Evolutionary conservation across 1,140 invertebrate species (phyloP), one percentile per base, ranked within the genome.

Genomic region (Amphibalanus amphitrite): DNA sequence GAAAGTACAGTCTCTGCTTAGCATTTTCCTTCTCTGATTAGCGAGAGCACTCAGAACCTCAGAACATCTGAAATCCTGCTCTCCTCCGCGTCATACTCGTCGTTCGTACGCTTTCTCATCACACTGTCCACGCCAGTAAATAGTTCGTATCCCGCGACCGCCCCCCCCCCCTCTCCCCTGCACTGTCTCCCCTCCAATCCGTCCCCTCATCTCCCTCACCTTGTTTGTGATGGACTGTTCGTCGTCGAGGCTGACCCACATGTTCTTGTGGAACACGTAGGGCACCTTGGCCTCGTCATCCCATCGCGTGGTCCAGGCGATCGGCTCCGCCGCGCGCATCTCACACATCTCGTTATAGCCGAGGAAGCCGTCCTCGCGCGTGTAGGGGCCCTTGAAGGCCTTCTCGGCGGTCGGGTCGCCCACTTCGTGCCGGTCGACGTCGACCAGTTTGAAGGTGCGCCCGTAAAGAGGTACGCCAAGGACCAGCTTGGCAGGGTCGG

Each of bases 401-500:
- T 75, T 73, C 10, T 71, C 47, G 20, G 70, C 72, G 23, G 79
- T 76, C 28, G 79, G 74, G n/a, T 79, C 78, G n/a, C 78, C 78
- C 17, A 82, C 73, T 1, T 76, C 78, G 40, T 78, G 76, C 10
- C 73, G 72, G 13, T 72, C 70, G 13, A 77, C 69, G 73, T 81
- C 75, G 8, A 69, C 76, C 13, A 89, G 77, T 13, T 88, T 79
- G 78, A 92, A 95, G 8, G 88, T 88, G 40, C 90, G 83, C 0
- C 92, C 93, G 75, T 94, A 94, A 74, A 91, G 86, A 0, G 91
- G 88, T 17, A 95, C 76, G 8, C 93, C 93, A 10, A 77, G 73
- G 30, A 74, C 29, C 80, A 81, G 72, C 79, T 79, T 80, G 68
- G 76, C 70, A 79, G 79, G 10, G 76, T 80, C 77, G 73, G 81